These are phyloP conservation scores for Dendrocincla fuliginosa DNA, from an alignment of 2,797 vertebrate species.

Conservation along the genomic window DNA sequence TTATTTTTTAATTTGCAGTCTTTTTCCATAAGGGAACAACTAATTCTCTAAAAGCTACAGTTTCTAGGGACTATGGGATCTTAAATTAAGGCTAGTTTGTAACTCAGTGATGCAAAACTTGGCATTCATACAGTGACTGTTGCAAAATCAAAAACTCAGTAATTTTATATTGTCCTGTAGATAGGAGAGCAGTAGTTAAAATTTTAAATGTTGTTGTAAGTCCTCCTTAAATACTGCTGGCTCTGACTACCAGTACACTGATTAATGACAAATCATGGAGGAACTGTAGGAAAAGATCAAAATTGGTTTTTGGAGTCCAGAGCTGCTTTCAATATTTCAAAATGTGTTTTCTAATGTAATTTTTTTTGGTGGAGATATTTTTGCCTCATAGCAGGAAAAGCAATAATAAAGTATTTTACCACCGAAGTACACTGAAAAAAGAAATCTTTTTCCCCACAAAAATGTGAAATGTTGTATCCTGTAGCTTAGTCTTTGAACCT, in stretches of 20 bases:
- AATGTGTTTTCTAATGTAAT: fast-evolving
- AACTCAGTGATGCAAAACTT: neutral
- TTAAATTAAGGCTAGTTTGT: neutral
- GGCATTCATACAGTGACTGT: neutral
- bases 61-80: neutral
- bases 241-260: neutral
- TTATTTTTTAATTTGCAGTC: neutral
- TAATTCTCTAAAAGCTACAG: neutral
- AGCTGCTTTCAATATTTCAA: neutral
- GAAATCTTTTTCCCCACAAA: neutral
- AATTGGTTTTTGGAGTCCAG: neutral
- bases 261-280: neutral
- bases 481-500: neutral
- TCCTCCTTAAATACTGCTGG: neutral
- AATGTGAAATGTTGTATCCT: neutral
- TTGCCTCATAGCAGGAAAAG: neutral
- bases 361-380: neutral
- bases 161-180: neutral
- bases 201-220: neutral
- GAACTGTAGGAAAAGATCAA: neutral
- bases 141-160: neutral
- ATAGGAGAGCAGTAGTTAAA: neutral
- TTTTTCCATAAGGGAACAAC: neutral
- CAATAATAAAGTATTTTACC: neutral
- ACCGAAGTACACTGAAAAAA: neutral